A percentile compares a stretch with the other conserved stretches of the same genome.
Evolutionary conservation across 2,113 vertebrate species (phyloP).

Genomic region (Cochlearius cochlearius): DNA sequence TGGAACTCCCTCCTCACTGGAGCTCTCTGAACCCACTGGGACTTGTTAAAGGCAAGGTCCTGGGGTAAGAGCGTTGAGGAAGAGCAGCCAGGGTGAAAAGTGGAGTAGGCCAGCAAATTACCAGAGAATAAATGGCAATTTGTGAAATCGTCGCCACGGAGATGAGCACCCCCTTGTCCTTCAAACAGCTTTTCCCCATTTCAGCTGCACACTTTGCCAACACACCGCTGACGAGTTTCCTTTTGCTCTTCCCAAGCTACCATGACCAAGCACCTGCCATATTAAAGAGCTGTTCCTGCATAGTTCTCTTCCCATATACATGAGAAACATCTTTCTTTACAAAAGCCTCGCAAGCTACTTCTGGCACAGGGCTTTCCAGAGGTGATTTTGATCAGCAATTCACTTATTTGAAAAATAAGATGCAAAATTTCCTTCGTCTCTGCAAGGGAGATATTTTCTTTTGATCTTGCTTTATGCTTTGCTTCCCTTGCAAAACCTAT

Average conservation of each 20-base stretch:
- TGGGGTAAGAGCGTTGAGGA: not conserved
- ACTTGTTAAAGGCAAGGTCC: not conserved
- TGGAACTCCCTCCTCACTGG: too few species aligned
- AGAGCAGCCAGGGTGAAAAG: not conserved
- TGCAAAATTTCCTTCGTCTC: not conserved
- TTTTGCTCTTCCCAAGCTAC: not conserved
- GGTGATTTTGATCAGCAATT: not conserved
- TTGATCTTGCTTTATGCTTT: not conserved
- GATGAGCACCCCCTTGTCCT: not conserved
- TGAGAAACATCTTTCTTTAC: not conserved
- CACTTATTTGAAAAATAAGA: not conserved
- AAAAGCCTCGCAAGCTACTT: not conserved
- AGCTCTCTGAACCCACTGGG: too few species aligned
- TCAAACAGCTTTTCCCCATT: not conserved
- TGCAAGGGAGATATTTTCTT: not conserved
- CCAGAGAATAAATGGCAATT: not conserved
- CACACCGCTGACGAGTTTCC: not conserved
- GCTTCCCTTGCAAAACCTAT: not conserved
- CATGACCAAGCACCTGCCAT: not conserved
- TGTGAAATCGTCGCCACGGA: not conserved
- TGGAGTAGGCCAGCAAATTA: not conserved
- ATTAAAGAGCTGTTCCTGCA: not conserved
- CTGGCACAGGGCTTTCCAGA: not conserved
- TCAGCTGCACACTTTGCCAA: not conserved
- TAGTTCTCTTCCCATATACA: not conserved